These are phyloP conservation scores for Brachyhypopomus occidentalis DNA, from an alignment of 2,113 vertebrate genomes.

Conservation along the genomic window DNA sequence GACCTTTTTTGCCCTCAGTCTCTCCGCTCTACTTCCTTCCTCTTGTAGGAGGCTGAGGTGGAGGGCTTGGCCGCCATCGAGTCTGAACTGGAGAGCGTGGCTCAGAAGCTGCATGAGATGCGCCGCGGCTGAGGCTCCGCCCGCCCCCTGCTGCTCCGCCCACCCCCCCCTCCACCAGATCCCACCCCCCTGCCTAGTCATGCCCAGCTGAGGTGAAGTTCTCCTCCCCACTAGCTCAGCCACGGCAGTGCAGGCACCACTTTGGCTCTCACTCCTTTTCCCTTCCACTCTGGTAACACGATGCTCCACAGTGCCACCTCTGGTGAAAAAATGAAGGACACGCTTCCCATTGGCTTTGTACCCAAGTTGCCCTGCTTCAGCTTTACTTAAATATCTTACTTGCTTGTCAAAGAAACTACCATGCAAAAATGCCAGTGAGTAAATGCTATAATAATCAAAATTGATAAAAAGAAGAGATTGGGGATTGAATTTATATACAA, in stretches of 20 bases:
- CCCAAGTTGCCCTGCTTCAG: conserved; percentile 50
- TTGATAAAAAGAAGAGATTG: conserved; percentile 38
- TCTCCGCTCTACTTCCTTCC: conserved; percentile 24
- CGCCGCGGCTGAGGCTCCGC: conserved; percentile 68
- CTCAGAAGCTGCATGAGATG: conserved; percentile 87
- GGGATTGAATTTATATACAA: conserved; percentile 55
- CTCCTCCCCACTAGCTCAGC: conserved; percentile 42
- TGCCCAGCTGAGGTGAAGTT: conserved; percentile 34
- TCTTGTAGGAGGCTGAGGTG: conserved; percentile 86
- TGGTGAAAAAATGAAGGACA: conserved; percentile 8
- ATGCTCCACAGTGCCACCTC: background rate
- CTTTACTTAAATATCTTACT: conserved; percentile 45
- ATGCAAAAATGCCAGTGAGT: conserved; percentile 38
- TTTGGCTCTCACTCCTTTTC: background rate
- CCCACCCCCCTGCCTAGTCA: conserved; percentile 52
- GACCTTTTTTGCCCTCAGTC: background rate
- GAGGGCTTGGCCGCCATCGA: conserved; percentile 91
- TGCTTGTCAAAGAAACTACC: conserved; percentile 58
- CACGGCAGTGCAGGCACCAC: conserved; percentile 26
- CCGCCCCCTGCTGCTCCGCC: background rate
- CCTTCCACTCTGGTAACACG: conserved; percentile 5
- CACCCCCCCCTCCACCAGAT: conserved; percentile 35
- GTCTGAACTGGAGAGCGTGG: conserved; percentile 89
- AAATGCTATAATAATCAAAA: conserved; percentile 47
- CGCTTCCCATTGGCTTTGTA: conserved; percentile 18